phyloP scores from a whole-genome alignment of 2,888 invertebrate species.

The Autographa pulchrina region DNA sequence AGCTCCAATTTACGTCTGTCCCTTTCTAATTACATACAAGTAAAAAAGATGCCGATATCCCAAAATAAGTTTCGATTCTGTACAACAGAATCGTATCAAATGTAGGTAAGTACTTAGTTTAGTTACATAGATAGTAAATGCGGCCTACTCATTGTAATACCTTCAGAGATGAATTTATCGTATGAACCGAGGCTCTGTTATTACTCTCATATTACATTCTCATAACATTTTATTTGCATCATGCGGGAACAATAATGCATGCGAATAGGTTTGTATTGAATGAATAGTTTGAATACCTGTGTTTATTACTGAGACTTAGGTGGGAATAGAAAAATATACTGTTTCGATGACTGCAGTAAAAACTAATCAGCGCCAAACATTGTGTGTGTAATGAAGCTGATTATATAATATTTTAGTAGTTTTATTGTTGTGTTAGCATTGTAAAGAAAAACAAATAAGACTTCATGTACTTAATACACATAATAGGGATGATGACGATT shows the following conservation, averaged over 20 bases:
- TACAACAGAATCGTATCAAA: not conserved
- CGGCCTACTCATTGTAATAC: slow-evolving; percentile 39
- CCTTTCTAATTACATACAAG: no score
- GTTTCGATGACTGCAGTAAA: not conserved
- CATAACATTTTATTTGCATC: slow-evolving; percentile 54
- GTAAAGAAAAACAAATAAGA: no score
- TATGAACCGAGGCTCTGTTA: slow-evolving; percentile 25
- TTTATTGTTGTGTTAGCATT: no score
- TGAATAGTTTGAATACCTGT: slow-evolving; percentile 6
- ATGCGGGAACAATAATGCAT: slow-evolving; percentile 32
- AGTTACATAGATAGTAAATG: slow-evolving; percentile 22
- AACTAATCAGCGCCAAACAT: no score
- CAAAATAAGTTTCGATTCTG: no score
- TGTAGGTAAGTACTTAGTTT: not conserved
- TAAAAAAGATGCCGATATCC: no score
- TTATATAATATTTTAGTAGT: no score
- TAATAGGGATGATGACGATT: no score
- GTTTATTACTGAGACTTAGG: not conserved
- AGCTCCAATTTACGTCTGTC: no score
- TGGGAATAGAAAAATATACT: not conserved
- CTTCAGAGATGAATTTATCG: slow-evolving; percentile 47
- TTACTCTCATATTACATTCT: slow-evolving; percentile 54
- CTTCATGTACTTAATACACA: no score
- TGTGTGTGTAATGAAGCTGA: no score
- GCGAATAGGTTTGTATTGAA: slow-evolving; percentile 24